Evolutionary conservation across 2,888 invertebrate genomes (phyloP), one percentile per base, ranked within the genome.

Genomic region (Torymus auratus): DNA sequence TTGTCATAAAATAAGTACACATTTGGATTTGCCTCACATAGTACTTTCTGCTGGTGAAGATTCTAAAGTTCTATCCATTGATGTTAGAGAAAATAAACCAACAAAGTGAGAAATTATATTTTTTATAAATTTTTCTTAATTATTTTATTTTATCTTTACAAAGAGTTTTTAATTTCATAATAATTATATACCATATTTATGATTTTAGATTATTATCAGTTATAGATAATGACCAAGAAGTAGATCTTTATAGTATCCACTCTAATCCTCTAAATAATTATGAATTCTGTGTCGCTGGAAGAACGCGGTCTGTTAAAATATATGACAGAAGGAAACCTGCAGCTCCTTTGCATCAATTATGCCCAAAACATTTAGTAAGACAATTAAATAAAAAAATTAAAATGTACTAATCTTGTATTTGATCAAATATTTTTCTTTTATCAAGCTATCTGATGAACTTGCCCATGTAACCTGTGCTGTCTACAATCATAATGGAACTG

Each of bases 21-120:
- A 95, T 84, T 92, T 94, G 11, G 94, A 95, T 79, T 94, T 95
- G 84, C 96, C 97, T 0, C 95, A 96, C 89, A 91, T 95, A 75
- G 92, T 96, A 69, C 92, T 98, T 41, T 97, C 96, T 84, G 97
- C 95, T 84, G 98, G 97, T 0, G 98, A 98, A 91, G 98, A 98
- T 92, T 96, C 95, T 0, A 92, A 94, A 79, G 95, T 97, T 11
- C 94, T 95, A 88, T 94, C 95, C 86, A 94, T 96, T 83, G 98
- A 98, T 92, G 93, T 98, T 80, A 93, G 98, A 67, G 93, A 94
- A 83, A 93, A 93, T 60, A 94, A 93, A 87, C 93, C 95, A 56
- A 92, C 93, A 88, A 93, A 91, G 94, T 94, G 89, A 89, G 91
- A 86, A 85, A 72, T 80, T 67, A n/a, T 23, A 73, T 41, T 70